A percentile compares a stretch with the other conserved stretches of the same genome.
Evolutionary conservation across 2,797 vertebrate species (phyloP).

Genomic region (Myoxocephalus aenaeus): DNA sequence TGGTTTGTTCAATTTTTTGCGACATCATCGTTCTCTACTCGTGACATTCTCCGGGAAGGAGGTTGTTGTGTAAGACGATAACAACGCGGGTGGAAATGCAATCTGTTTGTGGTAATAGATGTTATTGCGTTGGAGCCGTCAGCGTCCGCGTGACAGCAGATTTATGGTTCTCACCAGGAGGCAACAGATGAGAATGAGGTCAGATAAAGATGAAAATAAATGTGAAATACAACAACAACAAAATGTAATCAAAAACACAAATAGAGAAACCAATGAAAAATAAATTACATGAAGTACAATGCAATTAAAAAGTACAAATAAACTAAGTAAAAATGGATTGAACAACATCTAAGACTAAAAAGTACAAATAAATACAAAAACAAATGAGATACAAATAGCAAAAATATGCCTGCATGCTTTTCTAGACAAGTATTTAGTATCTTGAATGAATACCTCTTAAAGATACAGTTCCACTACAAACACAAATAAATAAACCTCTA

Average conservation of each 20-base stretch:
- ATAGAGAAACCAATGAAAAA: not conserved
- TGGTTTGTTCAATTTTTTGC: constrained; percentile 22
- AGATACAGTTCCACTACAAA: not conserved
- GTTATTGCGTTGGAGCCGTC: constrained; percentile 15
- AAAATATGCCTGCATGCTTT: no score
- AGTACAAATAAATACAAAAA: no score
- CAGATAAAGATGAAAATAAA: not conserved
- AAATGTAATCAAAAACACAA: not conserved
- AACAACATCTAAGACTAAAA: no score
- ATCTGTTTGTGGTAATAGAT: constrained; percentile 24
- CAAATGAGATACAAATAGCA: no score
- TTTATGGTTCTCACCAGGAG: not conserved
- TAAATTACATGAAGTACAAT: not conserved
- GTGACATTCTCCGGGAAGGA: constrained; percentile 39
- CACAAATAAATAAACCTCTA: not conserved
- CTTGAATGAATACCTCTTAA: not conserved
- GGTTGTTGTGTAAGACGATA: constrained; percentile 51
- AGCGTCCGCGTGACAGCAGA: not conserved
- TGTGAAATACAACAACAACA: not conserved
- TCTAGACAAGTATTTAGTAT: no score
- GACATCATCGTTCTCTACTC: constrained; percentile 34
- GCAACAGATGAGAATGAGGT: not conserved
- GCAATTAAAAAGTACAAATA: no score
- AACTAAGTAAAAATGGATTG: no score
- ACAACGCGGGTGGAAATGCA: constrained; percentile 33